Conservation (phyloP, 2,113 vertebrate genomes). For the Fukomys damarensis region DNA sequence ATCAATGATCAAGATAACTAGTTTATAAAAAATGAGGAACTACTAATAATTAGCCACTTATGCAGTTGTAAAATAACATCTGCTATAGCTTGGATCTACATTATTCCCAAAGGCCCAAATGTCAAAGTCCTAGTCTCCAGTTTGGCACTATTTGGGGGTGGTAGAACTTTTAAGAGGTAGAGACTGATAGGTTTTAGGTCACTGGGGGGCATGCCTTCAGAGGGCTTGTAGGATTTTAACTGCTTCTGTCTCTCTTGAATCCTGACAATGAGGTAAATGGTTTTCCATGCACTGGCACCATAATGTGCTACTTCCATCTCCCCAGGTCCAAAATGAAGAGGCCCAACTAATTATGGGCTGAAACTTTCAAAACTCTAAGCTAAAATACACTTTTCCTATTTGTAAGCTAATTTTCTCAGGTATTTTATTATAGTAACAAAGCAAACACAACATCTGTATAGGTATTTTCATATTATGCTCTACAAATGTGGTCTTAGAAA, state of each 20-base stretch:
- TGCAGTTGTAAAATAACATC: slow-evolving; percentile 10
- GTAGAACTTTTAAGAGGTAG: neutral
- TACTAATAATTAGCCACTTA: slow-evolving; percentile 41
- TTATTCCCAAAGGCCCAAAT: neutral
- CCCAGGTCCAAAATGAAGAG: neutral
- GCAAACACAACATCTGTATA: neutral
- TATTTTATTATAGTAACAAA: neutral
- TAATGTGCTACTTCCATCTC: neutral
- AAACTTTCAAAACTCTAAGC: neutral
- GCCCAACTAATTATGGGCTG: neutral
- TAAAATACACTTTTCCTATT: neutral
- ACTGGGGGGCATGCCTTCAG: neutral
- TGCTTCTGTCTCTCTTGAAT: neutral
- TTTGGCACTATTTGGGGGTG: neutral
- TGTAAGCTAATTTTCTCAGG: neutral
- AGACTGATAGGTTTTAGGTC: neutral
- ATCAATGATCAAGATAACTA: slow-evolving; percentile 31
- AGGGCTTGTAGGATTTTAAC: neutral
- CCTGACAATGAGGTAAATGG: neutral
- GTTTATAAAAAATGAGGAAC: neutral
- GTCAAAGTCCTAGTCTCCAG: neutral
- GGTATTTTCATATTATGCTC: slow-evolving; percentile 30
- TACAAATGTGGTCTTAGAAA: neutral
- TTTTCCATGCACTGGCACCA: neutral
- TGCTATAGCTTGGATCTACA: neutral